These are phyloP conservation scores for Synanthedon andrenaeformis DNA, from an alignment of 2,888 invertebrate species.

Conservation along the genomic window DNA sequence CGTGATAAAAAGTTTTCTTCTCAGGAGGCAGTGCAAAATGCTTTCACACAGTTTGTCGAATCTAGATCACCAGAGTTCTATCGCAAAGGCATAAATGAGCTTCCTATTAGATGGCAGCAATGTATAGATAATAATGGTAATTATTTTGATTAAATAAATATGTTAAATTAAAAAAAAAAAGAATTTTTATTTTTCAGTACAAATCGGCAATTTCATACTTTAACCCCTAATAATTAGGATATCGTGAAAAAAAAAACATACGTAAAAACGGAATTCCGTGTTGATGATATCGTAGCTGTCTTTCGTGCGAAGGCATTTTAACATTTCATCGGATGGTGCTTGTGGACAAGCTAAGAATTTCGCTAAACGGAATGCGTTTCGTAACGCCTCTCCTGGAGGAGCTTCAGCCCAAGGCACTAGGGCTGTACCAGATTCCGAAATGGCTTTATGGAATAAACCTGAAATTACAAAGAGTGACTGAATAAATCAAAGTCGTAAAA, in stretches of 20 bases:
- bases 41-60: no score
- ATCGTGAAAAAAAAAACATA: constrained; percentile 58
- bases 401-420: constrained; percentile 77
- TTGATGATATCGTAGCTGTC: constrained; percentile 74
- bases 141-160: no score
- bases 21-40: no score
- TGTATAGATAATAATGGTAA: no score
- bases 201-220: no score
- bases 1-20: no score
- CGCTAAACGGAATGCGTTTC: constrained; percentile 72
- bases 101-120: no score
- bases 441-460: constrained; percentile 79
- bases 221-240: no score
- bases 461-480: constrained; percentile 11
- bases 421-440: constrained; percentile 81
- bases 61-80: no score
- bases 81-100: no score
- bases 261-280: constrained; percentile 76
- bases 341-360: constrained; percentile 72
- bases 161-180: no score
- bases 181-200: no score
- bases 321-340: constrained; percentile 54
- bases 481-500: neutral
- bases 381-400: constrained; percentile 69
- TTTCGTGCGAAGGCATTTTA: constrained; percentile 73